Evolutionary conservation across 2,888 invertebrate species (phyloP).

Genomic region (Diarsia mendica): DNA sequence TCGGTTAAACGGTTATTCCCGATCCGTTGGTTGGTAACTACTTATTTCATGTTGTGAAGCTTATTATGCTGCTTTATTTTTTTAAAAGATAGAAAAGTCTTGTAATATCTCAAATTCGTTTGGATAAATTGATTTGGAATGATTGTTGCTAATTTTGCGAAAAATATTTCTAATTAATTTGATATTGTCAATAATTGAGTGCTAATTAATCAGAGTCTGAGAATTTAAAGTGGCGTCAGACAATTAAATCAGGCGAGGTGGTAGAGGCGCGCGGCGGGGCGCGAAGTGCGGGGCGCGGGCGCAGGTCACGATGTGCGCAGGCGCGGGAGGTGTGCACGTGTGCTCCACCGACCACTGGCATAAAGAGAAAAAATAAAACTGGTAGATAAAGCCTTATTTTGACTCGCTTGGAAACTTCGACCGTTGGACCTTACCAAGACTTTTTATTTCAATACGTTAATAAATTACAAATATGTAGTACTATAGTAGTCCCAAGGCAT

Average conservation of each 20-base stretch:
- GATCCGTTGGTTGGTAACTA: slow-evolving; percentile 23
- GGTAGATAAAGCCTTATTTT: slow-evolving; percentile 65
- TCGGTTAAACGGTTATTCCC: slow-evolving; percentile 56
- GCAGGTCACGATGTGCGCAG: slow-evolving; percentile 74
- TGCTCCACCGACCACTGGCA: slow-evolving; percentile 57
- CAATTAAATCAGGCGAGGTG: slow-evolving; percentile 60
- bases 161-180: neutral
- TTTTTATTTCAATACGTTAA: slow-evolving; percentile 45
- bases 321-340: slow-evolving; percentile 70
- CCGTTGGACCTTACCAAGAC: slow-evolving; percentile 37
- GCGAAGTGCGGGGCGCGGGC: slow-evolving; percentile 53
- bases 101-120: neutral
- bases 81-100: neutral
- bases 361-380: slow-evolving; percentile 65
- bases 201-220: neutral
- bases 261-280: slow-evolving; percentile 57
- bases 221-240: slow-evolving; percentile 39
- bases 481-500: neutral
- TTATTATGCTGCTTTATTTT: neutral
- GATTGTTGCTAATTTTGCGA: neutral
- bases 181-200: neutral
- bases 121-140: neutral
- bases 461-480: slow-evolving; percentile 2
- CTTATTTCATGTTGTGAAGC: neutral
- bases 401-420: slow-evolving; percentile 55